Base-by-base conservation (phyloP, 2,113 vertebrate genomes). In the Ornithorhynchus anatinus region DNA sequence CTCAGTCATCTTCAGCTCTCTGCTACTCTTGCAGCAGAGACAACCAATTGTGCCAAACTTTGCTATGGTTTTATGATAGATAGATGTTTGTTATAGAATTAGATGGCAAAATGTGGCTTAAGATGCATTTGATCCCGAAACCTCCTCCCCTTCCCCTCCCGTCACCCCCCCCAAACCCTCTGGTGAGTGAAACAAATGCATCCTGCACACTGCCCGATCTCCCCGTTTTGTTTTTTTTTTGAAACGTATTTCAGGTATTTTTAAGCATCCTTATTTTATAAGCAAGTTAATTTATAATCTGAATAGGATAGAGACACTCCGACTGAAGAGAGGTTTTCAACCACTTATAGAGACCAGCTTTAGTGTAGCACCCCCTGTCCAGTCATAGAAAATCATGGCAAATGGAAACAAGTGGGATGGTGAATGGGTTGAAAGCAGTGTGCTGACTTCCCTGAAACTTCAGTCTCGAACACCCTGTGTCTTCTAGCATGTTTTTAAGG, bases 1-100 rank as follows among this genome's bases (percentile, higher is more conserved):
- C 39, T 52, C 60, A 35, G 53, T 27, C 40, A 23, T 25, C 16
- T 32, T 77, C 74, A 5, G 47, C 38, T 60, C 66, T 81, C 62
- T 13, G 74, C 81, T 48, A 39, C 2, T 19, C 56, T 53, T 25
- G 59, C 50, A 36, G 76, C 15, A 32, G 79, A 71, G 80, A 71
- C 39, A 47, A 73, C 69, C 42, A 64, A 77, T 81, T 74, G 89
- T 90, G 91, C 91, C 89, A 90, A 89, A 89, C 51, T 52, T 79
- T 32, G 15, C 48, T 69, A 19, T 43, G 57, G 52, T 59, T 81
- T 77, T 79, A 14, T 52, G 75, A 81, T 72, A 60, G 72, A 75
- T 44, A 56, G 25, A 2, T 38, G 59, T 81, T 88, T 86, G 53
- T 79, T 86, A 68, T 62, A 61, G 27, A 64, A 53, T 66, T 75